A percentile compares a stretch with the other conserved stretches of the same genome.
These are phyloP conservation scores for Microvelia longipes DNA, from an alignment of 1,140 invertebrate species.

Conservation along the genomic window DNA sequence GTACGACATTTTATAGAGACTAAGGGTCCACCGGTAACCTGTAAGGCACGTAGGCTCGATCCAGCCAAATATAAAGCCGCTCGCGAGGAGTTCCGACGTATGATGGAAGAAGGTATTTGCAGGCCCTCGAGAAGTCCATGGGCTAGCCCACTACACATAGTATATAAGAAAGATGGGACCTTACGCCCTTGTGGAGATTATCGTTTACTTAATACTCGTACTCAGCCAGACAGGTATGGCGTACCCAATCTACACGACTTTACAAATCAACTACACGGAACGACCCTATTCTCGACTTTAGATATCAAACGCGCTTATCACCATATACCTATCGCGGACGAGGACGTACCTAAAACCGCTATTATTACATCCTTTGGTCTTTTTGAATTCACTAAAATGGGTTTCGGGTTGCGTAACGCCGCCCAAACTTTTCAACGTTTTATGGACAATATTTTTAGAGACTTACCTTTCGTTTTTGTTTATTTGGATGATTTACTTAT, in stretches of 20 bases:
- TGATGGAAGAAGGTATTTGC: conserved; percentile 23
- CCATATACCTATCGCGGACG: too few relatives aligned
- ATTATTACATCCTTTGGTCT: too few relatives aligned
- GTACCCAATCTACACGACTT: conserved; percentile 21
- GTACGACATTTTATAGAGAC: background rate
- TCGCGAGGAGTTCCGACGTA: conserved; percentile 21
- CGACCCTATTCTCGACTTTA: conserved; percentile 17
- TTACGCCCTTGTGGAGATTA: conserved; percentile 27
- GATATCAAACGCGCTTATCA: too few relatives aligned
- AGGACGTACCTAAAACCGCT: too few relatives aligned
- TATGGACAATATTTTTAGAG: too few relatives aligned
- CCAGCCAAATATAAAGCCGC: conserved; percentile 21
- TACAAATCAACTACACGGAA: conserved; percentile 21
- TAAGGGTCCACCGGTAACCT: conserved; percentile 26
- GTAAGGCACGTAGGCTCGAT: conserved; percentile 27
- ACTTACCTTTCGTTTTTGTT: too few relatives aligned
- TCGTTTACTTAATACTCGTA: conserved; percentile 19
- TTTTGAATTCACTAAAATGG: too few relatives aligned
- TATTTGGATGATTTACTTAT: too few relatives aligned
- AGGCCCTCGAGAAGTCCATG: conserved; percentile 28
- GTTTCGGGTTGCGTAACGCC: too few relatives aligned
- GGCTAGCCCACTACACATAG: conserved; percentile 32
- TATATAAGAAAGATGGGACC: conserved; percentile 35
- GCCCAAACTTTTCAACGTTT: too few relatives aligned
- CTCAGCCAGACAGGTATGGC: conserved; percentile 27